Evolutionary conservation across 92 coral and sea anemone genomes (phyloP), one percentile per base, ranked within the genome.

Genomic region (Nematostella vectensis): DNA sequence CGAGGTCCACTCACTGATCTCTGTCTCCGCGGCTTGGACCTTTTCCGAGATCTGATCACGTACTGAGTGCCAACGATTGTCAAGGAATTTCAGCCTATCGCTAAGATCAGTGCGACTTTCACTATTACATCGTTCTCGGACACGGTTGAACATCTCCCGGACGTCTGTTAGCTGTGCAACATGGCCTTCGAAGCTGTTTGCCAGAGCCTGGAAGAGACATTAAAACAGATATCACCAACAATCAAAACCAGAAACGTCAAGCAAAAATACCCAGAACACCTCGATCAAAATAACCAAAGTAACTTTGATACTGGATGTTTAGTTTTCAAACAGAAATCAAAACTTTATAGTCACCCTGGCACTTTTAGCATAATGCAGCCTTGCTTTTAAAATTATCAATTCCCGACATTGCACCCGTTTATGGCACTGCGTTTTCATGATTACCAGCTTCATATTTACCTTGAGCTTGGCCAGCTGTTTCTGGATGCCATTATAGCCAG

Each of bases 131-230:
- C 79, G 67, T 25, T 80, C 88, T 13, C 83, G 82, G 16, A 85
- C 80, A 40, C 71, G 74, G 20, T 75, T 40, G 26, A 88, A 78
- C 48, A 61, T 77, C 31, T 58, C 79, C 40, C 62, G 76, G 25
- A 76, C 87, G 3, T 81, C 78, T 12, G 79, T 57, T 2, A 80
- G 48, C 23, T 81, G 78, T 27, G 75, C 54, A 63, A 85, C 67
- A 29, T 78, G 82, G 22, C 95, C 88, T 54, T 85, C 95, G 54
- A 85, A 85, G 48, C 95, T 85, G 72, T 74, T 85, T 4, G 84
- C 83, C 25, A 85, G 56, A 44, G 95, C 95, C 95, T 85, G 47
- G 12, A 48, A 55, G 3, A 45, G 6, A 55, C 15, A 47, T 4
- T 44, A 45, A 15, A 23, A 45, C 15, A 11, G 25, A 24, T 10